A percentile compares a stretch with the other conserved stretches of the same genome.
Evolutionary conservation across 2,888 invertebrate species (phyloP).

Genomic region (Eupeodes latifasciatus): DNA sequence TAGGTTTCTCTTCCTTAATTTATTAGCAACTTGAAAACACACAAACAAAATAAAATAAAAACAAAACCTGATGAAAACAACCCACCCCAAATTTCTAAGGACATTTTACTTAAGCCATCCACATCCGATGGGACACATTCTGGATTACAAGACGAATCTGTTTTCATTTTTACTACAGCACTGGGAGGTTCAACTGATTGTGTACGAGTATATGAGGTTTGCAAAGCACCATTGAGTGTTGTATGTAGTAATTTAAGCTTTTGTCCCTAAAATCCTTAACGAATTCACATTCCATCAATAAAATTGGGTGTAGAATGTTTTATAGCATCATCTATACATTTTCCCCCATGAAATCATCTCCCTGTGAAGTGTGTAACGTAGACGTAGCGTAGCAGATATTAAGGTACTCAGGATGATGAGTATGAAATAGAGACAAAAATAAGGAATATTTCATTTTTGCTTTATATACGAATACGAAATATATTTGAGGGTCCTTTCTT

Average conservation of each 20-base stretch:
- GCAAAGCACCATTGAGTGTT: slow-evolving; percentile 14
- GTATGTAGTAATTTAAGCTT: slow-evolving; percentile 28
- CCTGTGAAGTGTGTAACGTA: background rate
- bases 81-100: background rate
- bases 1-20: background rate
- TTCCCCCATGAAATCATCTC: too few relatives aligned
- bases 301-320: slow-evolving; percentile 18
- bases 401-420: background rate
- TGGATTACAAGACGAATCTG: background rate
- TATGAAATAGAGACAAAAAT: background rate
- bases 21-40: background rate
- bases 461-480: background rate
- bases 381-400: too few relatives aligned
- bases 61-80: background rate
- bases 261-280: slow-evolving; percentile 1
- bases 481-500: background rate
- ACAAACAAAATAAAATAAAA: background rate
- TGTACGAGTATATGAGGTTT: background rate
- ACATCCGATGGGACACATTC: slow-evolving; percentile 10
- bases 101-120: background rate
- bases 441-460: background rate
- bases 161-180: slow-evolving; percentile 1
- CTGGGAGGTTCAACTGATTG: background rate
- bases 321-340: background rate
- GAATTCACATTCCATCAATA: slow-evolving; percentile 46